Evolutionary conservation across 2,888 invertebrate species (phyloP).

Genomic region (Catocala fraxini): DNA sequence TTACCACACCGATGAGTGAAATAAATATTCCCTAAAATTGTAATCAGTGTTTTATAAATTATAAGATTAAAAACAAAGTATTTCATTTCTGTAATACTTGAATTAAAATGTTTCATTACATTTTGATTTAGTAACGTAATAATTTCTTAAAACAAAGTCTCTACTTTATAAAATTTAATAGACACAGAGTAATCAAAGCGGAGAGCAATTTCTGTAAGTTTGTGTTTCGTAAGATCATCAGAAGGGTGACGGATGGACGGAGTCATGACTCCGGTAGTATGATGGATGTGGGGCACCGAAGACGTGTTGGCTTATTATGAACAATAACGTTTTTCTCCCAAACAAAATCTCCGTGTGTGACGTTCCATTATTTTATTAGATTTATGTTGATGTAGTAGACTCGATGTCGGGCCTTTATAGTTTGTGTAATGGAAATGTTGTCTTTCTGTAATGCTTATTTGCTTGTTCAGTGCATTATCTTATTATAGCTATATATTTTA

Average conservation of each 20-base stretch:
- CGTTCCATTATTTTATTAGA: constrained; percentile 82
- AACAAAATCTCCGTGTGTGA: constrained; percentile 74
- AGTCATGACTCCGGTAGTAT: constrained; percentile 64
- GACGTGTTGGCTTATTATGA: constrained; percentile 83
- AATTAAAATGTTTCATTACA: too few relatives aligned
- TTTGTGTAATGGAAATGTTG: constrained; percentile 21
- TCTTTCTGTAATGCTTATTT: constrained; percentile 2
- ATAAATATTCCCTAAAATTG: too few relatives aligned
- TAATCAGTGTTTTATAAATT: too few relatives aligned
- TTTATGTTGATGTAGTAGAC: constrained; percentile 70
- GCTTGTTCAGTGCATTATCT: not conserved
- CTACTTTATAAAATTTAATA: not conserved
- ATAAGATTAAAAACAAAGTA: too few relatives aligned
- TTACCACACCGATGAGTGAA: too few relatives aligned
- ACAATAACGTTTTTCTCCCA: constrained; percentile 72
- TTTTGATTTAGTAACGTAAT: too few relatives aligned
- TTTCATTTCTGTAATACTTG: too few relatives aligned
- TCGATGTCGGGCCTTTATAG: constrained; percentile 36
- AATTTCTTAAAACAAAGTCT: not conserved
- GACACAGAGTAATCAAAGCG: not conserved
- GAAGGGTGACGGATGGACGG: constrained; percentile 64
- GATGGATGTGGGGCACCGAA: constrained; percentile 76
- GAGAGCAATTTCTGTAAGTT: constrained; percentile 25
- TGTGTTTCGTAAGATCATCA: constrained; percentile 38
- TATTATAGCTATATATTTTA: not conserved